Evolutionary conservation across 2,888 invertebrate species (phyloP).

Genomic region (Ditula angustiorana): DNA sequence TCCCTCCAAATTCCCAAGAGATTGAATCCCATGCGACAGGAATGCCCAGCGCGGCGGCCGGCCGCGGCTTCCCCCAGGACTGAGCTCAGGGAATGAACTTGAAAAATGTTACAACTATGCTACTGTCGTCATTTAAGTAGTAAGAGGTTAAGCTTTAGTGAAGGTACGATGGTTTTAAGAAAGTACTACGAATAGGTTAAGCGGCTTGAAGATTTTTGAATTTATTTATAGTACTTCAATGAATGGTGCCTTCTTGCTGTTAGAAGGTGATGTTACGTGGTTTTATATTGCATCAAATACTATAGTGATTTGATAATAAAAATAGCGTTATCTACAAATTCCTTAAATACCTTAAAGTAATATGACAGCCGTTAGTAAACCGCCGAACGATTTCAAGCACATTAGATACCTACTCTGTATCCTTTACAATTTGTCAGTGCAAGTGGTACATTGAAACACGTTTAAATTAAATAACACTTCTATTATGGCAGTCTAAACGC

Average conservation of each 20-base stretch:
- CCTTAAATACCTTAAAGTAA: too few species aligned
- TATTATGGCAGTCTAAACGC: slow-evolving; percentile 27
- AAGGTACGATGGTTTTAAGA: not conserved
- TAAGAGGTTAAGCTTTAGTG: slow-evolving; percentile 3
- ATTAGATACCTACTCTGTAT: too few species aligned
- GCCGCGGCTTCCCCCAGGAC: slow-evolving; percentile 47
- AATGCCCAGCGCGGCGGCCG: slow-evolving; percentile 59
- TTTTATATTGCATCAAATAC: too few species aligned
- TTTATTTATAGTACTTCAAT: not conserved
- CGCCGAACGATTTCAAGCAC: too few species aligned
- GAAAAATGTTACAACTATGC: slow-evolving; percentile 60
- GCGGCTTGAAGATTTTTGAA: not conserved
- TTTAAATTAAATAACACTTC: slow-evolving; percentile 29
- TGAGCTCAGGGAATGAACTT: slow-evolving; percentile 61
- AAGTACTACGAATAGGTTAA: not conserved
- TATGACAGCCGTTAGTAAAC: too few species aligned
- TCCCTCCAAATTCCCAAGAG: slow-evolving; percentile 78
- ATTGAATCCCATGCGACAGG: slow-evolving; percentile 81
- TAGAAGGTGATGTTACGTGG: too few species aligned
- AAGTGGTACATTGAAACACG: not conserved
- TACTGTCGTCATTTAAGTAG: slow-evolving; percentile 25
- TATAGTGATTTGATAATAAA: too few species aligned
- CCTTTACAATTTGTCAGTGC: not conserved
- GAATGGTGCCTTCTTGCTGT: not conserved
- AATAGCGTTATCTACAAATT: too few species aligned